A percentile compares a stretch with the other conserved stretches of the same genome.
These are phyloP conservation scores for Takifugu flavidus DNA, from an alignment of 2,113 vertebrate species.

Conservation along the genomic window DNA sequence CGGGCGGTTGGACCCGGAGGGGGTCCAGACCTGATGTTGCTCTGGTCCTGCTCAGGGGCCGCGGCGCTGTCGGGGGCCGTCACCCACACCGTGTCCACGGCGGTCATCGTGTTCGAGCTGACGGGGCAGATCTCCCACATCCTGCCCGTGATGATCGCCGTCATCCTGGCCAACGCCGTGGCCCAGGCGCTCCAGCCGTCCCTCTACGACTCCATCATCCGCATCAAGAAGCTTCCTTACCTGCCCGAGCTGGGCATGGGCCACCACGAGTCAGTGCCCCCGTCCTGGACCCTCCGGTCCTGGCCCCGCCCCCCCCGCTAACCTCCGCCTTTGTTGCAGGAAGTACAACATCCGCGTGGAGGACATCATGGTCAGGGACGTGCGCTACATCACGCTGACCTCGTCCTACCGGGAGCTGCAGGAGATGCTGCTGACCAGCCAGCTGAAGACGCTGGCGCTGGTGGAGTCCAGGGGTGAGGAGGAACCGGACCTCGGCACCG, in stretches of 20 bases:
- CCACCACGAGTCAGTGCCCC: constrained; percentile 86
- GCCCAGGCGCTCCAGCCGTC: constrained; percentile 97
- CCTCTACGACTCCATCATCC: constrained; percentile 97
- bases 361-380: constrained; percentile 96
- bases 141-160: constrained; percentile 96
- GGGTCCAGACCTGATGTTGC: not conserved
- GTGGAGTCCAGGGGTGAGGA: constrained; percentile 69
- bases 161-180: constrained; percentile 95
- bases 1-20: too few relatives aligned
- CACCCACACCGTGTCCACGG: constrained; percentile 97
- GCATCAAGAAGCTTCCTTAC: constrained; percentile 98
- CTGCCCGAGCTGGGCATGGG: constrained; percentile 97
- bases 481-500: not conserved
- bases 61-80: constrained; percentile 92
- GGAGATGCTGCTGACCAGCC: constrained; percentile 83
- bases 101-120: constrained; percentile 96
- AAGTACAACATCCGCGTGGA: constrained; percentile 95
- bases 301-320: not conserved
- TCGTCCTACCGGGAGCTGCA: constrained; percentile 90
- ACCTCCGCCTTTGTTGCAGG: constrained; percentile 63
- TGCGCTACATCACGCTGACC: constrained; percentile 86
- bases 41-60: constrained; percentile 75
- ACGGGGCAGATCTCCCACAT: constrained; percentile 98
- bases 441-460: constrained; percentile 88
- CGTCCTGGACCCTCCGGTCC: not conserved